Base-by-base conservation (phyloP, 2,797 vertebrate species). In the Danio kyathit region DNA sequence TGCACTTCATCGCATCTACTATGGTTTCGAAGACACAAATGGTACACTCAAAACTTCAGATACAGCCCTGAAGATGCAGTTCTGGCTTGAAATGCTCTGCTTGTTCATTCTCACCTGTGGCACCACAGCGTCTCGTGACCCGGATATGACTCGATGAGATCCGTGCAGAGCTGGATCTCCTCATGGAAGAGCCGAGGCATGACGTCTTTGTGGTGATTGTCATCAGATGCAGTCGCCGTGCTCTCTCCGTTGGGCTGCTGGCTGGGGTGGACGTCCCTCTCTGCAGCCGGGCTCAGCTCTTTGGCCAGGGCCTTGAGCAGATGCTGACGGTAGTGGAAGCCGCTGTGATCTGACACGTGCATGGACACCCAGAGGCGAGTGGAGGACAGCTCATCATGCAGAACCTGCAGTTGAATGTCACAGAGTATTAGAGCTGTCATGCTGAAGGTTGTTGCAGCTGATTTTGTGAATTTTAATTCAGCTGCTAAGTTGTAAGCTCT, bases 261-360 rank as follows among this genome's bases (percentile, higher is more conserved):
- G 74, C 82, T 19, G 9, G n/a, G 56, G 19, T 17, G 29, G 73
- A 69, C 74, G 40, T 29, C 81, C 61, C 83, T 80, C 88, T 82
- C 88, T 89, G 83, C 46, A 46, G 78, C 51, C 79, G 84, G 89
- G 78, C 84, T 88, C 59, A 93, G 83, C 79, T 92, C 92, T 3
- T 86, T 65, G 17, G 94, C 91, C 87, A 99, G 91, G 76, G 96
- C 94, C 87, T 95, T 95, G 38, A 99, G 94, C 83, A 99, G 92
- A 90, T 97, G 99, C 88, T 99, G 97, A 52, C 98, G 96, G 87
- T 99, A 99, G 91, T 99, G 97, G 91, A 99, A 99, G 75, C 98
- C 98, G 61, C 98, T 99, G 87, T 99, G 97, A 92, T 99, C 98
- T 0, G 98, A 99, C 74, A 99, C 96, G 10, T 99, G 97, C 94